Evolutionary conservation across 2,888 invertebrate species (phyloP), one percentile per base, ranked within the genome.

Genomic region (Steinernema hermaphroditum): DNA sequence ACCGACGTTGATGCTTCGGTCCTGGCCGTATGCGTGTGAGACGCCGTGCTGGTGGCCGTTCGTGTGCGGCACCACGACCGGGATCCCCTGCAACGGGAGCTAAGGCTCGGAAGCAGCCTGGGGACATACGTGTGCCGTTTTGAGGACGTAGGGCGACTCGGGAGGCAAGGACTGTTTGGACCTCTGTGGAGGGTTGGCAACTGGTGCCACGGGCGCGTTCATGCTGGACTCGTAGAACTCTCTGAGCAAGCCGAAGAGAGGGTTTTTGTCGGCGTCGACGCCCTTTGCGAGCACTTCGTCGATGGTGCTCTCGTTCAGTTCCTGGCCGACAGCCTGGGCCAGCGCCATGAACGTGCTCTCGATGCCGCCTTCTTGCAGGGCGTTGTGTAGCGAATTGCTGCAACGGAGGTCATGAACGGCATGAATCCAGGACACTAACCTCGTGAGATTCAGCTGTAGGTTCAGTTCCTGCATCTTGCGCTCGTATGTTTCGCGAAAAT

Each of bases 1-100:
- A 27, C 80, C 80, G 12, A 80, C 75, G 49, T 76, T 74, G 41
- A 80, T 80, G 44, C 79, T 69, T 32, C 62, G 62, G 29, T 62
- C 62, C 32, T 62, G 62, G 2, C 34, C 32, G 14, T 32, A 62
- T 1, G 62, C 62, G 16, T 62, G 62, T 14, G 62, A 62, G 2
- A 62, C 62, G 27, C 62, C 62, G 16, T 22, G 62, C n/a, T 62
- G 62, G 27, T 62, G 1, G 8, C 34, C 34, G 62, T 27, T 32
- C 32, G 27, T 62, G 2, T 62, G 62, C 14, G 62, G 62, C 16
- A 62, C 62, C 14, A 62, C 62, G 2, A 62, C 62, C 16, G 62
- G 62, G 12, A 62, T 29, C 1, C 62, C 62, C 62, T 62, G 32
- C 9, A 62, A 62, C 12, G n/a, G n/a, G n/a, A n/a, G n/a, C n/a